These are phyloP conservation scores for Erythrocercus mccallii DNA, from an alignment of 2,113 vertebrate species.

Conservation along the genomic window DNA sequence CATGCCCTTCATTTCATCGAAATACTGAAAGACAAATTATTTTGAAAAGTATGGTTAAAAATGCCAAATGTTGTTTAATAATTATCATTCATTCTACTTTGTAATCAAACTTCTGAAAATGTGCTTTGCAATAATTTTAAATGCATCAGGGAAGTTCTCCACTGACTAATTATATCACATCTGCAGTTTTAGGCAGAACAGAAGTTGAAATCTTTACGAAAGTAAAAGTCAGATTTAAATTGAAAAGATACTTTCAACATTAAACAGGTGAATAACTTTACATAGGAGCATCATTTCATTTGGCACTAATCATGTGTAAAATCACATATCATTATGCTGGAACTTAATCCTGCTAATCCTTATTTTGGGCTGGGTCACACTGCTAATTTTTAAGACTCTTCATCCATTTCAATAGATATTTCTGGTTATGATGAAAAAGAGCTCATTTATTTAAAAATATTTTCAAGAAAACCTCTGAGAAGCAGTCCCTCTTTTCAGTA, in stretches of 20 bases:
- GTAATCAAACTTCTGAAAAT: not conserved
- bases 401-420: not conserved
- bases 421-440: not conserved
- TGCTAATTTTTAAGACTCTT: not conserved
- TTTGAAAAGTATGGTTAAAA: not conserved
- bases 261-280: not conserved
- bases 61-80: not conserved
- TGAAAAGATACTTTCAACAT: not conserved
- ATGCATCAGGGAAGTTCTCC: not conserved
- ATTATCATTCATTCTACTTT: not conserved
- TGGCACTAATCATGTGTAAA: not conserved
- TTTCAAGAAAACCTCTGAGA: not conserved
- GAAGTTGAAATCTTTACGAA: not conserved
- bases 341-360: constrained; percentile 6
- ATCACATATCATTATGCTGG: not conserved
- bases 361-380: not conserved
- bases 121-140: not conserved
- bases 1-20: not conserved
- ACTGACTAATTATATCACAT: not conserved
- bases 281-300: not conserved
- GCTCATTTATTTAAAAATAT: not conserved
- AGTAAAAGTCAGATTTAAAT: constrained; percentile 2
- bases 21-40: not conserved
- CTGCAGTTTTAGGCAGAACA: not conserved
- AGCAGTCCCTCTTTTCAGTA: not conserved